Percentiles rank a stretch among this genome's conserved stretches.
These are phyloP conservation scores for Acholoe squamosa DNA, from an alignment of 2,888 invertebrate genomes.

Conservation along the genomic window DNA sequence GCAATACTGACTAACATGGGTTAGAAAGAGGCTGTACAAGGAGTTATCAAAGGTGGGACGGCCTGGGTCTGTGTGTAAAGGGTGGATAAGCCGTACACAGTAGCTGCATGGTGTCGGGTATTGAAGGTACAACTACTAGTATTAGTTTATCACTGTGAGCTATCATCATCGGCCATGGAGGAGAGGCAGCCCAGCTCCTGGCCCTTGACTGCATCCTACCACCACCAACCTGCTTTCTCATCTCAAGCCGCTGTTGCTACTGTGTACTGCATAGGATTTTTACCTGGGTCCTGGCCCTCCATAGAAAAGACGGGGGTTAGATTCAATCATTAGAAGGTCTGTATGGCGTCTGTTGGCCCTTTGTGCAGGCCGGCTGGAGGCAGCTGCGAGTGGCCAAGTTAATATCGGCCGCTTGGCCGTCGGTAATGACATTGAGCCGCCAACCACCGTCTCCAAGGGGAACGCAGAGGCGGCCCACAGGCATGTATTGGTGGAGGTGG, in stretches of 20 bases:
- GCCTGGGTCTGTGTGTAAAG: neutral
- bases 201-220: neutral
- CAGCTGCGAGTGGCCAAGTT: constrained; percentile 44
- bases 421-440: constrained; percentile 44
- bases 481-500: neutral
- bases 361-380: neutral
- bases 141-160: constrained; percentile 11
- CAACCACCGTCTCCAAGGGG: neutral
- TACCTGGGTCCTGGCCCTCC: neutral
- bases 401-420: constrained; percentile 42
- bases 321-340: constrained; percentile 13
- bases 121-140: neutral
- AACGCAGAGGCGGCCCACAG: constrained; percentile 36
- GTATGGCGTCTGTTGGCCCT: neutral
- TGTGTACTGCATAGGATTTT: neutral
- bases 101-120: neutral
- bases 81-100: constrained; percentile 24
- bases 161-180: neutral
- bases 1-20: no score
- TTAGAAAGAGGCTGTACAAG: no score
- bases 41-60: no score
- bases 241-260: neutral
- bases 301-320: constrained; percentile 19
- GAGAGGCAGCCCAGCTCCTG: neutral
- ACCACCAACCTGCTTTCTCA: neutral